A percentile compares a stretch with the other conserved stretches of the same genome.
Evolutionary conservation across 2,797 vertebrate species (phyloP).

Genomic region (Lycodopsis pacificus): DNA sequence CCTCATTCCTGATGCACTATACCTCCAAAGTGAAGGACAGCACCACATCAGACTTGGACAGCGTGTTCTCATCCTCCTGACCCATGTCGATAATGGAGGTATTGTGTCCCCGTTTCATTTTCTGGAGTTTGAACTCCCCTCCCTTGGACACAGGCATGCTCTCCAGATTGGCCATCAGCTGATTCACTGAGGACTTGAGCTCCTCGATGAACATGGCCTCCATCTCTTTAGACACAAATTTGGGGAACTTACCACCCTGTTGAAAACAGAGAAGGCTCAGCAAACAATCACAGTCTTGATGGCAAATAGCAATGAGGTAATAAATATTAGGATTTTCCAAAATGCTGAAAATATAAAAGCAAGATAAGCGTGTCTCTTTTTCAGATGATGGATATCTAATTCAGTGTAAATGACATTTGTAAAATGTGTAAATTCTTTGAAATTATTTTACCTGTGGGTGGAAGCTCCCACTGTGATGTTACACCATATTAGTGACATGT

Average conservation of each 20-base stretch:
- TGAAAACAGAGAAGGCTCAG: slow-evolving; percentile 37
- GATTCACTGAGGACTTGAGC: slow-evolving; percentile 96
- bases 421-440: neutral
- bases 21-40: slow-evolving; percentile 98
- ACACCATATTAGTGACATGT: slow-evolving; percentile 63
- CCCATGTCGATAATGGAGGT: slow-evolving; percentile 99
- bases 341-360: slow-evolving; percentile 1
- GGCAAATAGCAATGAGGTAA: neutral
- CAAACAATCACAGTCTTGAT: neutral
- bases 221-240: slow-evolving; percentile 99
- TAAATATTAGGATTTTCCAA: neutral
- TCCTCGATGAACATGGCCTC: slow-evolving; percentile 99
- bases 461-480: slow-evolving; percentile 34
- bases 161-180: slow-evolving; percentile 98
- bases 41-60: slow-evolving; percentile 98
- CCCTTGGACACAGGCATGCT: slow-evolving; percentile 99
- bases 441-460: slow-evolving; percentile 2
- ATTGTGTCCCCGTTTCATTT: slow-evolving; percentile 96
- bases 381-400: neutral
- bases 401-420: neutral
- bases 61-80: slow-evolving; percentile 98
- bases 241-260: slow-evolving; percentile 97
- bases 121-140: slow-evolving; percentile 98
- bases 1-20: slow-evolving; percentile 21
- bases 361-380: neutral